Conservation (phyloP, 2,113 vertebrate genomes). For the Brachionichthys hirsutus region DNA sequence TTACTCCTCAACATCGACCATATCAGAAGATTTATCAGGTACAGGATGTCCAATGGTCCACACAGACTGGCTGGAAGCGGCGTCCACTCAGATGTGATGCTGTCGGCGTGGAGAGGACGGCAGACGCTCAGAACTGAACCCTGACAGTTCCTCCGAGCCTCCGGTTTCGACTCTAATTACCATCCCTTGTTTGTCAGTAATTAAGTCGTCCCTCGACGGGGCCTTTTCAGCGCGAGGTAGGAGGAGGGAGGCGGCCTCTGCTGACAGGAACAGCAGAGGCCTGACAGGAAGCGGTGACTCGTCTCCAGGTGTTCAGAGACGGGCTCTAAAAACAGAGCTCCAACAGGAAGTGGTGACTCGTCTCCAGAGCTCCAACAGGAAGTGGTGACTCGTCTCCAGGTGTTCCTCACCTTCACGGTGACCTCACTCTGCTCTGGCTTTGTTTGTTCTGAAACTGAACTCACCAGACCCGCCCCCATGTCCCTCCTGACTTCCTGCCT, state of each 20-base stretch:
- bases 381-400: too few species aligned
- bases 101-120: conserved; percentile 60
- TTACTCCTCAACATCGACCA: too few species aligned
- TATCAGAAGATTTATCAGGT: too few species aligned
- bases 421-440: too few species aligned
- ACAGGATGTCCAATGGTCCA: too few species aligned
- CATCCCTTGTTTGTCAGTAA: conserved; percentile 71
- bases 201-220: conserved; percentile 71
- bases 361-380: too few species aligned
- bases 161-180: conserved; percentile 77
- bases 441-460: conserved; percentile 64
- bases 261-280: conserved; percentile 36
- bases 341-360: too few species aligned
- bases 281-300: too few species aligned
- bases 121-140: conserved; percentile 79
- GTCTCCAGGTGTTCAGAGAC: too few species aligned
- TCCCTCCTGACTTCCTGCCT: conserved; percentile 53
- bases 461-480: conserved; percentile 46
- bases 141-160: conserved; percentile 76
- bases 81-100: conserved; percentile 39
- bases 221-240: conserved; percentile 71
- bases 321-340: too few species aligned
- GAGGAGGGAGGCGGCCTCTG: conserved; percentile 57
- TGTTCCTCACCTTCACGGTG: too few species aligned
- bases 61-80: too few species aligned